These are phyloP conservation scores for Desmodus rotundus DNA, from an alignment of 2,113 vertebrate genomes.

Conservation along the genomic window DNA sequence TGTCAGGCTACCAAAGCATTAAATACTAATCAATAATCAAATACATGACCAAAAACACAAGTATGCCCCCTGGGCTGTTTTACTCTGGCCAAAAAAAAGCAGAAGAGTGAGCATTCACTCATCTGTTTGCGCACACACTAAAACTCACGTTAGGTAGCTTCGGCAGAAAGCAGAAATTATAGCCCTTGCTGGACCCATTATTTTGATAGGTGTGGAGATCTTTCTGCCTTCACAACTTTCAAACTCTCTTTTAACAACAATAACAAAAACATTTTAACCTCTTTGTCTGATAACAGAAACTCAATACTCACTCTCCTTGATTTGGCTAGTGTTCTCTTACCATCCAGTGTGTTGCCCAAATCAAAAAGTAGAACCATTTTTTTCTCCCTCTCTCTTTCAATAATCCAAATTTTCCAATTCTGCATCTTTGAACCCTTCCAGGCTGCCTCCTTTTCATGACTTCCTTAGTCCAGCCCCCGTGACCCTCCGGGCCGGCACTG, in stretches of 20 bases:
- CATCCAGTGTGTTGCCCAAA: neutral
- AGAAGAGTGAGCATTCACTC: neutral
- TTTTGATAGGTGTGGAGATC: neutral
- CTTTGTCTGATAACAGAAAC: neutral
- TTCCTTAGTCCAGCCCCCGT: neutral
- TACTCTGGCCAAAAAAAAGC: neutral
- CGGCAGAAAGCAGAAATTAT: neutral
- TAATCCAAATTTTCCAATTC: neutral
- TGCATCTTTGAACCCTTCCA: neutral
- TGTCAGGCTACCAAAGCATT: neutral
- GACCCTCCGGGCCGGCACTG: neutral
- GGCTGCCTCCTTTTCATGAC: accelerated
- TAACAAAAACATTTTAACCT: neutral
- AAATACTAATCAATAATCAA: neutral
- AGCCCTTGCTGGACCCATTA: neutral
- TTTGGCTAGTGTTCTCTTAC: neutral
- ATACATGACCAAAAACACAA: neutral
- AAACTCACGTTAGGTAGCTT: neutral
- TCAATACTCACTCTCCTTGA: neutral
- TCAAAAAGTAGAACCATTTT: neutral
- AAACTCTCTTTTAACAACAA: neutral
- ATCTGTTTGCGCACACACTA: neutral
- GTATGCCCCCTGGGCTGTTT: neutral
- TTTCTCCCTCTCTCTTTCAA: neutral
- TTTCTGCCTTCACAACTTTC: neutral